phyloP scores from a whole-genome alignment of 2,113 vertebrate species.

The Rostratula benghalensis region DNA sequence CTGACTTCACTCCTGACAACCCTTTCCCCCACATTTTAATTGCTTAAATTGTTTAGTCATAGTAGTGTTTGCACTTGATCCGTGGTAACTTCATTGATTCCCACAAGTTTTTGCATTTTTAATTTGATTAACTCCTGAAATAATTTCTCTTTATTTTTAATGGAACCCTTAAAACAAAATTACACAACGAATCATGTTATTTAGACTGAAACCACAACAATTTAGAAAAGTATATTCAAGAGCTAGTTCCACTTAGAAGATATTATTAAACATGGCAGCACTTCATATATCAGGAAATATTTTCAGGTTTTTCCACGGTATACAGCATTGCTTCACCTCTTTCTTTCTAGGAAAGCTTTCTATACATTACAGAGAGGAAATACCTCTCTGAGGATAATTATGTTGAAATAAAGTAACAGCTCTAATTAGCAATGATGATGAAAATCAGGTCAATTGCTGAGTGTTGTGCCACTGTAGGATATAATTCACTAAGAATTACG shows the following conservation, averaged over 20 bases:
- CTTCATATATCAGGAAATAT: not conserved
- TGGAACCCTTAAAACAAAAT: not conserved
- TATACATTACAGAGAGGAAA: not conserved
- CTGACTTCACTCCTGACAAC: not conserved
- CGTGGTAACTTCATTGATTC: not conserved
- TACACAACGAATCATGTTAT: not conserved
- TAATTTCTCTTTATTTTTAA: not conserved
- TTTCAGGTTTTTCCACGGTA: not conserved
- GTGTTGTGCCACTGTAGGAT: not conserved
- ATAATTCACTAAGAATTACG: not conserved
- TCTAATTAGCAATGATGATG: not conserved
- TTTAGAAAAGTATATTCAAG: not conserved
- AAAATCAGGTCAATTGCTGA: slow-evolving; percentile 8
- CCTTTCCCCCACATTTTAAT: rapidly evolving
- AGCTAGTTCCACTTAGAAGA: not conserved
- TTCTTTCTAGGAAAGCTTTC: slow-evolving; percentile 46
- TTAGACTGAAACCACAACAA: not conserved
- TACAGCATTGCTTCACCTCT: not conserved
- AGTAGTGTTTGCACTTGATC: not conserved
- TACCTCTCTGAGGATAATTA: slow-evolving; percentile 32
- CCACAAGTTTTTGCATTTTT: not conserved
- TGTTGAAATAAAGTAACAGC: slow-evolving; percentile 14
- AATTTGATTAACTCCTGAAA: not conserved
- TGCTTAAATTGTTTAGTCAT: not conserved
- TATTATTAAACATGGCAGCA: not conserved